Conservation (phyloP, 2,888 invertebrate species). For the Melipona beecheii region DNA sequence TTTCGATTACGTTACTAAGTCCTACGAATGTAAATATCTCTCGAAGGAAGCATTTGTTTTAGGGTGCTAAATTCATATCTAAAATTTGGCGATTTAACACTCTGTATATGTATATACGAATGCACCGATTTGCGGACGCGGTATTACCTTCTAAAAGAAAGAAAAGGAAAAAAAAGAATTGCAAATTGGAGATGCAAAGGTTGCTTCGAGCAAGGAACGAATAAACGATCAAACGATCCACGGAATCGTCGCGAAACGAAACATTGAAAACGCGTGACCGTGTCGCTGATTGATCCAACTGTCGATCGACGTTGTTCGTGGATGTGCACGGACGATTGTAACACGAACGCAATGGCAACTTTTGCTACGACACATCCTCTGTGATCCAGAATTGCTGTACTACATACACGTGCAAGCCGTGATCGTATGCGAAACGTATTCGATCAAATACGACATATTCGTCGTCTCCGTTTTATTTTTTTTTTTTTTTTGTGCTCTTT, state of each 20-base stretch:
- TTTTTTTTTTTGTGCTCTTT: slow-evolving; percentile 22
- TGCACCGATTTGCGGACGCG: slow-evolving; percentile 31
- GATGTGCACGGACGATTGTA: not conserved
- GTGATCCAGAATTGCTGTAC: not conserved
- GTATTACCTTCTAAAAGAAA: slow-evolving; percentile 19
- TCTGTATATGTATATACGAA: not conserved
- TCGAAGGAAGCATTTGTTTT: no score
- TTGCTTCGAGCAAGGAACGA: slow-evolving; percentile 22
- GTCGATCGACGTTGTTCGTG: not conserved
- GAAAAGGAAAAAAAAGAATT: not conserved
- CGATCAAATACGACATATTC: slow-evolving; percentile 28
- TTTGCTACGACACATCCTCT: slow-evolving; percentile 11
- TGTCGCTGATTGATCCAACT: not conserved
- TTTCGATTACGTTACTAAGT: no score
- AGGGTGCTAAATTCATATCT: no score
- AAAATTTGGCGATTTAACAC: no score
- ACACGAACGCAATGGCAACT: slow-evolving; percentile 22
- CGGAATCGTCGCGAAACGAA: not conserved
- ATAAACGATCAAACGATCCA: slow-evolving; percentile 20
- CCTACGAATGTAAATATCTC: no score
- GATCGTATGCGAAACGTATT: not conserved
- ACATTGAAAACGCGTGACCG: not conserved
- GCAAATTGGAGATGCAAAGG: slow-evolving; percentile 11
- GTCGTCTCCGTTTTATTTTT: slow-evolving; percentile 33
- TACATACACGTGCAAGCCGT: not conserved